Evolutionary conservation across 2,888 invertebrate genomes (phyloP), one percentile per base, ranked within the genome.

Genomic region (Apamea crenata): DNA sequence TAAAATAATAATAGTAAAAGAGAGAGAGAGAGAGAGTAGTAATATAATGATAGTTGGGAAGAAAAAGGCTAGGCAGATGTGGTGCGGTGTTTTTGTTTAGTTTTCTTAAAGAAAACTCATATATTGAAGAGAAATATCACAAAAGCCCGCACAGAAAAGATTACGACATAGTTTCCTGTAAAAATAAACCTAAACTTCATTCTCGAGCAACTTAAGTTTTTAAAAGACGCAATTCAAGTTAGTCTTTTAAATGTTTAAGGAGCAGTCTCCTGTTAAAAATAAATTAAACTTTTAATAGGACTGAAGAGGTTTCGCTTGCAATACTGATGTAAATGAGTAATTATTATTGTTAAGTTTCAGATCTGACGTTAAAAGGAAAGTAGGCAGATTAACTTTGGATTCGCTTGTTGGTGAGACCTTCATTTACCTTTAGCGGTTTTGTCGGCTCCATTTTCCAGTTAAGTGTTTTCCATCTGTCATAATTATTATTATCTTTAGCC

Each of bases 151-250:
- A 36, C n/a, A 72, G 25, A 78, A 77, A 81, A 78, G 59, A 74
- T 70, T 78, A 80, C 78, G 8, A 69, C 66, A 80, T 81, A 86
- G 79, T 81, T 83, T 74, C 68, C 53, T 82, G 47, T 75, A 80
- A 86, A 87, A 87, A 86, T 78, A 84, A 79, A 84, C 56, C 77
- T 63, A 36, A 84, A 82, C 67, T 79, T 69, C 40, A 36, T 77
- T 77, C 81, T 50, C 66, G 47, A 71, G 72, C 67, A 84, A 85
- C 81, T 78, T 72, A 79, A 82, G 79, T 83, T 89, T 88, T 86
- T 76, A 85, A 89, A 90, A 87, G 88, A 84, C 81, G 82, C 86
- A 87, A 83, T 89, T 81, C 78, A 87, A 89, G 83, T 89, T 90
- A 77, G 86, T 78, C 90, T 86, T 89, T 87, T 81, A 85, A 90